Percentiles rank a stretch among this genome's conserved stretches.
Evolutionary conservation across 2,888 invertebrate species (phyloP).

Genomic region (Sthenelais limicola): DNA sequence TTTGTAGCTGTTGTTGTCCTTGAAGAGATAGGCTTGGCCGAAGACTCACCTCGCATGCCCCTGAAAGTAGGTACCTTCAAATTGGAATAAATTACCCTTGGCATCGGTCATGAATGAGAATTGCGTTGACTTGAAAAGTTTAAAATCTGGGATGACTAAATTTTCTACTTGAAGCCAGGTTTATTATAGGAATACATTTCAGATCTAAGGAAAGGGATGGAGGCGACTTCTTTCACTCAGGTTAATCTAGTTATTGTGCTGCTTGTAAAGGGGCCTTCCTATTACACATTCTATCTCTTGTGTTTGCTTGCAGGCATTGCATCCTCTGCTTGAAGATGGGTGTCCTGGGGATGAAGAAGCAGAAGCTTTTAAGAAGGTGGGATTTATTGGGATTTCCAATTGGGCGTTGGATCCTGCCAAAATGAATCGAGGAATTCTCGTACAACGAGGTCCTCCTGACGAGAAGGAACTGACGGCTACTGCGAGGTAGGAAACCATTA

Average conservation of each 20-base stretch:
- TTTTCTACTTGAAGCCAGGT: too few relatives aligned
- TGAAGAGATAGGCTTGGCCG: constrained; percentile 69
- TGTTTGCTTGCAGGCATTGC: constrained; percentile 41
- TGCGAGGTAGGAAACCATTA: constrained; percentile 12
- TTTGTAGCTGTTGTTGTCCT: constrained; percentile 68
- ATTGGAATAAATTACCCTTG: too few relatives aligned
- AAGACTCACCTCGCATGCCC: constrained; percentile 68
- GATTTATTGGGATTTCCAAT: constrained; percentile 49
- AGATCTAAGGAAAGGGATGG: too few relatives aligned
- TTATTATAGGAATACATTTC: too few relatives aligned
- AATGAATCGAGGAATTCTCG: neutral
- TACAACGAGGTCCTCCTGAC: neutral
- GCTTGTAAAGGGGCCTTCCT: constrained; percentile 47
- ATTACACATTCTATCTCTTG: neutral
- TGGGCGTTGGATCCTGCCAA: neutral
- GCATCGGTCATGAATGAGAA: too few relatives aligned
- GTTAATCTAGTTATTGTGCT: neutral
- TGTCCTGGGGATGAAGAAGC: constrained; percentile 31
- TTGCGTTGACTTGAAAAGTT: too few relatives aligned
- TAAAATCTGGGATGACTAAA: too few relatives aligned
- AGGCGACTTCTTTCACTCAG: neutral
- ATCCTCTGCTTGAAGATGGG: constrained; percentile 48
- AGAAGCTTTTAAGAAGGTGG: constrained; percentile 44
- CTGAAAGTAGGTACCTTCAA: constrained; percentile 58
- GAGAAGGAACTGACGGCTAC: neutral